phyloP scores from a whole-genome alignment of 1,140 invertebrate genomes.

The Lineus longissimus region DNA sequence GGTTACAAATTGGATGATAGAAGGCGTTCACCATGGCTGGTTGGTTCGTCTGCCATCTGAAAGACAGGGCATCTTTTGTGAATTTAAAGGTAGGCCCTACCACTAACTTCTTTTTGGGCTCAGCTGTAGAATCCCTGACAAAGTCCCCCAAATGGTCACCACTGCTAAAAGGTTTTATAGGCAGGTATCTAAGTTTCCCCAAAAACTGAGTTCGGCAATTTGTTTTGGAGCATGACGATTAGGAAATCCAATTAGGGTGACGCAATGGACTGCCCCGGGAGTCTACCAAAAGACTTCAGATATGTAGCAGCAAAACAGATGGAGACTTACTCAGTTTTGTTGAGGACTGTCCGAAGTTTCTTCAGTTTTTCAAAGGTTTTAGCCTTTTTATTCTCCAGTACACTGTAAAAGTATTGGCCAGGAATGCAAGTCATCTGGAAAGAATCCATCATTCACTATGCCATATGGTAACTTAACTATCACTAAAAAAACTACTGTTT shows the following conservation, averaged over 20 bases:
- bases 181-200: too few relatives aligned
- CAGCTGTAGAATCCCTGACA: too few relatives aligned
- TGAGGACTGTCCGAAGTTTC: slow-evolving; percentile 16
- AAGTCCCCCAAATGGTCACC: too few relatives aligned
- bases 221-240: too few relatives aligned
- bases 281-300: too few relatives aligned
- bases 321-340: slow-evolving; percentile 28
- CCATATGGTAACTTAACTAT: too few relatives aligned
- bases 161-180: too few relatives aligned
- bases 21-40: slow-evolving; percentile 39
- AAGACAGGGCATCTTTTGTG: slow-evolving; percentile 13
- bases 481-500: too few relatives aligned
- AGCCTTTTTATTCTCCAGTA: slow-evolving; percentile 19
- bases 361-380: slow-evolving; percentile 20
- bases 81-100: slow-evolving; percentile 12
- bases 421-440: slow-evolving; percentile 20
- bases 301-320: slow-evolving; percentile 7
- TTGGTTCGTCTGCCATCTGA: slow-evolving; percentile 28
- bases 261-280: too few relatives aligned
- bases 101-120: slow-evolving; percentile 5
- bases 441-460: too few relatives aligned
- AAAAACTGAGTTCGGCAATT: too few relatives aligned
- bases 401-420: slow-evolving; percentile 27
- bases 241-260: too few relatives aligned
- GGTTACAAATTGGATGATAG: slow-evolving; percentile 32